Evolutionary conservation across 2,113 vertebrate genomes (phyloP).

Genomic region (Gallinago paraguaiae): DNA sequence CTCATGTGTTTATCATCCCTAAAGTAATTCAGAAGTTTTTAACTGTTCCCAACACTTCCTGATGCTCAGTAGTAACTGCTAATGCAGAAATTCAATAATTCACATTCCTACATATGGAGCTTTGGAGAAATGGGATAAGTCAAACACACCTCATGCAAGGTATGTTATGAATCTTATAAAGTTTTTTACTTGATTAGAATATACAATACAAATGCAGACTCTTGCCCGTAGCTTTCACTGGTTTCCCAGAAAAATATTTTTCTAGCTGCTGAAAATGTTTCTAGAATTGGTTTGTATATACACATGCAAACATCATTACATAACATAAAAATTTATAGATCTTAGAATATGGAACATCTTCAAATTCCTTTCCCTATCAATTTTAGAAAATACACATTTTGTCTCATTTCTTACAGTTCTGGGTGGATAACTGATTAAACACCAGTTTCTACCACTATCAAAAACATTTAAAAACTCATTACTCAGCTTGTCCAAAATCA

Average conservation of each 20-base stretch:
- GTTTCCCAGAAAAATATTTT: background rate
- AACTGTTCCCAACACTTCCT: background rate
- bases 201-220: background rate
- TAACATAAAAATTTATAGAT: background rate
- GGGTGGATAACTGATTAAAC: background rate
- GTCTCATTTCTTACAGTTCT: background rate
- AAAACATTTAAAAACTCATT: background rate
- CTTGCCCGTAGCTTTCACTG: background rate
- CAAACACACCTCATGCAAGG: background rate
- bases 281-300: background rate
- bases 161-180: background rate
- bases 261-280: background rate
- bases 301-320: background rate
- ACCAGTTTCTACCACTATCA: background rate
- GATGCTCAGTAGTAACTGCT: background rate
- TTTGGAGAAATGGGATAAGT: background rate
- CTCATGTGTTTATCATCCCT: background rate
- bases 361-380: background rate
- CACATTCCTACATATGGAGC: background rate
- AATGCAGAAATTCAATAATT: background rate
- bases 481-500: background rate
- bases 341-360: background rate
- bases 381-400: background rate
- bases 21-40: background rate
- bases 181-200: background rate